phyloP scores from a whole-genome alignment of 2,113 vertebrate species.

The Anguilla rostrata region DNA sequence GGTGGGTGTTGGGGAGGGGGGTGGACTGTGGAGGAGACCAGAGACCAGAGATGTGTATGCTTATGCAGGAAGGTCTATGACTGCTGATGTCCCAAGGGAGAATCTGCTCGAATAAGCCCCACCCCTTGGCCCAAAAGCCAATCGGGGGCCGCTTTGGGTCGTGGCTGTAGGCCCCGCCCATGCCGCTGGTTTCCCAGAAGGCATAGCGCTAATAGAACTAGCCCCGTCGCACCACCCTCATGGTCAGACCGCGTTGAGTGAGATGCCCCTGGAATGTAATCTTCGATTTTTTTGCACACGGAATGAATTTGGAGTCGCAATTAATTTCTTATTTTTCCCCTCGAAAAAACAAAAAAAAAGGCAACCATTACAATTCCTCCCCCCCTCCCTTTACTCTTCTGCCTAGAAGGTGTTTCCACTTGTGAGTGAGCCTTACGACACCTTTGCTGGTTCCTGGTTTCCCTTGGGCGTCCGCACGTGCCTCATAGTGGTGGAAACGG shows the following conservation, averaged over 20 bases:
- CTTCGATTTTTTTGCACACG: constrained; percentile 21
- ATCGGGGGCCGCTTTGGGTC: too few relatives aligned
- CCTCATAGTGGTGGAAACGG: background rate
- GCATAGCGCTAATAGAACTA: background rate
- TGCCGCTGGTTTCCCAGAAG: background rate
- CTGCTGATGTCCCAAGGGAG: background rate
- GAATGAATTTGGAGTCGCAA: constrained; percentile 8
- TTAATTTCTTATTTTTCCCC: background rate
- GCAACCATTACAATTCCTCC: background rate
- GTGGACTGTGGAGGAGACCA: background rate
- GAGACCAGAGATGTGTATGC: background rate
- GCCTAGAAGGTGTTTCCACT: background rate
- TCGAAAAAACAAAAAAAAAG: background rate
- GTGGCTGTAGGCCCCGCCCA: background rate
- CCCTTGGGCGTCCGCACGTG: background rate
- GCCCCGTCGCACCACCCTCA: background rate
- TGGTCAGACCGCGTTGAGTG: background rate
- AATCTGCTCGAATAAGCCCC: background rate
- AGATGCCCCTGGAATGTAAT: constrained; percentile 15
- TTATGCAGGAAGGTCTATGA: background rate
- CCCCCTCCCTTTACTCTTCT: too few relatives aligned
- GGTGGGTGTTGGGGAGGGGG: background rate
- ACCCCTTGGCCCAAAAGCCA: background rate
- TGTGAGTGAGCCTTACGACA: background rate
- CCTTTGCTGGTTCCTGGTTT: constrained; percentile 5